Evolutionary conservation across 2,888 invertebrate genomes (phyloP).

Genomic region (Yponomeuta cagnagella): DNA sequence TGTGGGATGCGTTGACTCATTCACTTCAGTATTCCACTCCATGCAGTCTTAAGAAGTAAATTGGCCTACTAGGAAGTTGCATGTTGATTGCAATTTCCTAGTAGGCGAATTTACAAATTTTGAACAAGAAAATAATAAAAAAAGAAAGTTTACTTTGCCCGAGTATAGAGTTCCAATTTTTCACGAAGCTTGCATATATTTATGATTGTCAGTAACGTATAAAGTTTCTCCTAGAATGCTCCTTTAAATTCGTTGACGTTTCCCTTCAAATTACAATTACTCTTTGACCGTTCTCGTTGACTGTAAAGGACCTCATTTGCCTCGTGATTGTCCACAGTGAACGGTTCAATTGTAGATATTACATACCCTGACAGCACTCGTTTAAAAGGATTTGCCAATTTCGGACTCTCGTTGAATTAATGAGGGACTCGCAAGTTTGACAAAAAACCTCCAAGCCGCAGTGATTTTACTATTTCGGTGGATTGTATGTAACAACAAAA

Average conservation of each 20-base stretch:
- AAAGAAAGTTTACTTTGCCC: not conserved
- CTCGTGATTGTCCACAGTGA: conserved; percentile 43
- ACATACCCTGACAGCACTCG: conserved; percentile 38
- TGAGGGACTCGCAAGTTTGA: conserved; percentile 40
- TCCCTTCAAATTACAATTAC: conserved; percentile 11
- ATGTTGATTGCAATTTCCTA: too few species aligned
- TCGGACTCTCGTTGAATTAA: conserved; percentile 54
- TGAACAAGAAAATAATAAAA: not conserved
- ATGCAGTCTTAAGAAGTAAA: conserved; percentile 20
- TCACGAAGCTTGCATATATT: too few species aligned
- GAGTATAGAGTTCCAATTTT: not conserved
- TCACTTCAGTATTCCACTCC: conserved; percentile 37
- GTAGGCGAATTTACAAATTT: not conserved
- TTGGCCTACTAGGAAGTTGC: conserved; percentile 6
- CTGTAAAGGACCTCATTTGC: conserved; percentile 41
- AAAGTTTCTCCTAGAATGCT: not conserved
- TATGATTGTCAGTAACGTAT: not conserved
- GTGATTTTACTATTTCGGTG: not conserved
- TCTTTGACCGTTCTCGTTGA: conserved; percentile 25
- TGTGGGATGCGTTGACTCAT: conserved; percentile 29
- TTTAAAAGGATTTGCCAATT: conserved; percentile 58
- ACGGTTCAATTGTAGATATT: conserved; percentile 58
- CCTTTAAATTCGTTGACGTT: conserved; percentile 4
- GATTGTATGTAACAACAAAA: not conserved
- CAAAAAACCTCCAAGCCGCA: conserved; percentile 35